Base-by-base conservation (phyloP, 2,888 invertebrate species). In the Caenorhabditis becei region DNA sequence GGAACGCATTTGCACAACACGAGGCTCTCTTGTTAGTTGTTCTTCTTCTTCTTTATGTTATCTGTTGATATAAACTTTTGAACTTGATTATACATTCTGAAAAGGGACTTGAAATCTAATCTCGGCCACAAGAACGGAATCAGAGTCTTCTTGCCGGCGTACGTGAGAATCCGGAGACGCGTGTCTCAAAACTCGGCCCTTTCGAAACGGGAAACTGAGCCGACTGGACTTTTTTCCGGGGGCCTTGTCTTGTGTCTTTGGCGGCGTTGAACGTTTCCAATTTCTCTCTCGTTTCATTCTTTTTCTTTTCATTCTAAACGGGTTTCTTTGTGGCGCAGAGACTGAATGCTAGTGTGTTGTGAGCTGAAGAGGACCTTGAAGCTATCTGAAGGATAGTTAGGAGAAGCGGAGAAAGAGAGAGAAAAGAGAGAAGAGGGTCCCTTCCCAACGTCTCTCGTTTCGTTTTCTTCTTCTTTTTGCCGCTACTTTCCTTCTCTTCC, bases 231-330 rank as follows among this genome's bases (percentile, higher is more conserved):
- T 58, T 59, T 67, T 41, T 14, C 41, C n/a, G n/a, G n/a, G n/a
- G 41, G 10, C 41, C 41, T 5, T 14, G 41, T 47, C 47, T 47
- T 47, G 47, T 11, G 2, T 20, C 32, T 28, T 11, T 23, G 32
- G 28, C 37, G 26, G n/a, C 37, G 18, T 32, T 51, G 70, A 70
- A 71, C 62, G 62, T 62, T 62, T 80, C 66, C 75, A 71, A 80
- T 61, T 70, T 65, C 56, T 75, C 20, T 71, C 24, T 61, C 35
- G 16, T 62, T 62, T n/a, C 32, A 18, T 58, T 18, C 18, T 18
- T 32, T 69, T 58, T 70, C 35, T 72, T 47, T 47, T 2, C 23
- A 20, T 69, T 49, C 47, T 49, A 41, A 41, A 41, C n/a, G 51
- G 58, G 24, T 37, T 51, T 51, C 51, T 24, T 61, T 61, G 41